A percentile compares a stretch with the other conserved stretches of the same genome.
Conservation (phyloP, 2,113 vertebrate species). For the Otis tarda region DNA sequence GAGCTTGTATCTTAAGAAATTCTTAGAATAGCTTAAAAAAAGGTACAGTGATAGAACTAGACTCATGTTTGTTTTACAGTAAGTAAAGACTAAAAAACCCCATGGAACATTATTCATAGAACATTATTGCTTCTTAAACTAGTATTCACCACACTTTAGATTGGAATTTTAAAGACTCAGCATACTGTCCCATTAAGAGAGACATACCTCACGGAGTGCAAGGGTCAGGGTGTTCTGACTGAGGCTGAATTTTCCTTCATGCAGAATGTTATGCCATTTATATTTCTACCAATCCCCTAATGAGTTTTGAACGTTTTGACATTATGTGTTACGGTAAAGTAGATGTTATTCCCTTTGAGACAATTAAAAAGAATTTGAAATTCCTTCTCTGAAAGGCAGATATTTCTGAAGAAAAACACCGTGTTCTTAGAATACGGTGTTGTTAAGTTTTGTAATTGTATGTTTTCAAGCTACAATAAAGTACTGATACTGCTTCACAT, state of each 20-base stretch:
- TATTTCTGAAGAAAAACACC: background rate
- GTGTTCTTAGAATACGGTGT: background rate
- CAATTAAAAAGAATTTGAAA: background rate
- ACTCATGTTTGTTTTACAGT: background rate
- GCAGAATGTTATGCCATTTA: background rate
- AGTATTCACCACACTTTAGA: background rate
- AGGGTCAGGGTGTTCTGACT: background rate
- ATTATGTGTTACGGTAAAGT: background rate
- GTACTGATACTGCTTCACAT: background rate
- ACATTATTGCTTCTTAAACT: background rate
- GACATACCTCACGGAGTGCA: background rate
- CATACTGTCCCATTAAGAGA: background rate
- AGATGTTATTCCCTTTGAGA: background rate
- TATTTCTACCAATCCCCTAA: background rate
- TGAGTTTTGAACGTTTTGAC: background rate
- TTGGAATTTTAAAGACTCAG: background rate
- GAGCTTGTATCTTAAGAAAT: background rate
- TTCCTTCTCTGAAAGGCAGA: background rate
- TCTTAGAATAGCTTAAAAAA: constrained; percentile 2
- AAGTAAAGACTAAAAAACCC: background rate
- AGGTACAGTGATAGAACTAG: background rate
- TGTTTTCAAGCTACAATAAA: constrained; percentile 52
- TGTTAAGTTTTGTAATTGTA: background rate
- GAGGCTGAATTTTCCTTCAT: background rate
- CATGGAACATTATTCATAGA: background rate